Percentiles rank a stretch among this genome's conserved stretches.
Evolutionary conservation across 92 coral and sea anemone species (phyloP).

Genomic region (Umimayanthus chanpuru): DNA sequence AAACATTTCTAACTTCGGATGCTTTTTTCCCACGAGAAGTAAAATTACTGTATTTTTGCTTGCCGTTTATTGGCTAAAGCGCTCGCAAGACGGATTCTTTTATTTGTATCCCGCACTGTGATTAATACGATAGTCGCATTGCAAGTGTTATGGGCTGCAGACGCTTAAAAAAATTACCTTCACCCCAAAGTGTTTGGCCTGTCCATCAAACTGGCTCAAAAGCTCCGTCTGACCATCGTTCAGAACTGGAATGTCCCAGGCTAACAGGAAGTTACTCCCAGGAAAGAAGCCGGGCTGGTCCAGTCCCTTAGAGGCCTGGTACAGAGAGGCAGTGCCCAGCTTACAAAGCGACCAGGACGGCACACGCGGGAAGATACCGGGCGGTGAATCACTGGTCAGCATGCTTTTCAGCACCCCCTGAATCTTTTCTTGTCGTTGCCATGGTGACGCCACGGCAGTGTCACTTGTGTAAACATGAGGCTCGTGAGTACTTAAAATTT

Average conservation of each 20-base stretch:
- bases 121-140: too few species aligned
- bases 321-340: conserved; percentile 84
- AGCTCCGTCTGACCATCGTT: conserved; percentile 82
- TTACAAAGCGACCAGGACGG: conserved; percentile 98
- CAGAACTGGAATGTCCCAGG: conserved; percentile 98
- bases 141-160: too few species aligned
- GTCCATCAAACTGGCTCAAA: conserved; percentile 93
- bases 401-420: conserved; percentile 86
- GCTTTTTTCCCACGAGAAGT: too few species aligned
- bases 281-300: conserved; percentile 99
- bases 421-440: conserved; percentile 56
- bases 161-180: conserved; percentile 48
- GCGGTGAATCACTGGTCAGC: conserved; percentile 84
- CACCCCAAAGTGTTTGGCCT: conserved; percentile 82
- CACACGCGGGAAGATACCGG: conserved; percentile 83
- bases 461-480: conserved; percentile 59
- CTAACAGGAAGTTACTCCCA: conserved; percentile 89
- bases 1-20: too few species aligned
- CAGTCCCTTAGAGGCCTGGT: conserved; percentile 89
- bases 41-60: too few species aligned
- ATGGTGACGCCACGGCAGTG: conserved; percentile 39
- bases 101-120: too few species aligned
- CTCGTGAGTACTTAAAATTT: conserved; percentile 66
- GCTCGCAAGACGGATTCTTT: too few species aligned
- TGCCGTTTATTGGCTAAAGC: too few species aligned